A percentile compares a stretch with the other conserved stretches of the same genome.
Conservation (phyloP, 2,113 vertebrate species). For the Protomyctophum bolini region DNA sequence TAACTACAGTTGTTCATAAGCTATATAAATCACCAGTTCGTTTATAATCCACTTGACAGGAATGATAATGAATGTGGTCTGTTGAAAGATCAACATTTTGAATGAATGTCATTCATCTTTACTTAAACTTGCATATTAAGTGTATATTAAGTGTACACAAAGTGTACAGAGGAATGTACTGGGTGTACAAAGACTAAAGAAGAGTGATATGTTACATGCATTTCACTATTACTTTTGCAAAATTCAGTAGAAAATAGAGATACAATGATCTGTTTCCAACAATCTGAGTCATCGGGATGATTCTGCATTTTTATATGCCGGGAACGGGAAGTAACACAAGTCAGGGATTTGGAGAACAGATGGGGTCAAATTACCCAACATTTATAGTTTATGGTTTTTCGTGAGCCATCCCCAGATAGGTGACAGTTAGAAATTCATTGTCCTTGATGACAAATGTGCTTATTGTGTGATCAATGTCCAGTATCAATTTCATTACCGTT, state of each 20-base stretch:
- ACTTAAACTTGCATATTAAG: not conserved
- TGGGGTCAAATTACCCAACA: not conserved
- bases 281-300: not conserved
- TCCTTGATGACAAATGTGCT: too few species aligned
- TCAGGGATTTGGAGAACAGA: not conserved
- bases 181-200: not conserved
- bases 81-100: not conserved
- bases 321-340: not conserved
- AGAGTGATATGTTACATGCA: not conserved
- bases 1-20: too few species aligned
- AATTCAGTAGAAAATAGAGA: not conserved
- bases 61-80: too few species aligned
- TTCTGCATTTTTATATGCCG: constrained; percentile 2
- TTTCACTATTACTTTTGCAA: too few species aligned
- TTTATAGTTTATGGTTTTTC: not conserved
- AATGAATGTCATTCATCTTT: not conserved
- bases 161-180: too few species aligned
- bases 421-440: too few species aligned
- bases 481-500: too few species aligned
- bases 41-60: too few species aligned
- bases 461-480: too few species aligned
- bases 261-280: not conserved
- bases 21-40: too few species aligned
- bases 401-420: not conserved
- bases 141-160: not conserved